These are phyloP conservation scores for Mesorhabditis sp. DNA, from an alignment of 2,888 invertebrate species.

Conservation along the genomic window DNA sequence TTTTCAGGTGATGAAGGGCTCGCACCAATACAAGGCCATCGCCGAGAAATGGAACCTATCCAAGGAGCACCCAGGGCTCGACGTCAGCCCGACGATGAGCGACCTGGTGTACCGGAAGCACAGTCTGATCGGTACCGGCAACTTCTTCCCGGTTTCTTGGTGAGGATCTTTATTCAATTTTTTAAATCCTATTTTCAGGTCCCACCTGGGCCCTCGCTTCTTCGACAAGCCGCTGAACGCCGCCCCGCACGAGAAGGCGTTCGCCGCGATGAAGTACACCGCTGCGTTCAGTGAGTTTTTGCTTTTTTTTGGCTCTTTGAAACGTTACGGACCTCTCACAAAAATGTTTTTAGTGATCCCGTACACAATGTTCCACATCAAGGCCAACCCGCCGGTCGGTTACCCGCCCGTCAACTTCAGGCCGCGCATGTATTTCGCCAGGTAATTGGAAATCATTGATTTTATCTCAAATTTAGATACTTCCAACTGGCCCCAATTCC, in stretches of 20 bases:
- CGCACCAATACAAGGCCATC: conserved; percentile 51
- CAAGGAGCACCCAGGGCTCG: conserved; percentile 54
- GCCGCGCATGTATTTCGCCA: conserved; percentile 30
- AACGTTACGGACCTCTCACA: too few species aligned
- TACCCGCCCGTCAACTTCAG: conserved; percentile 26
- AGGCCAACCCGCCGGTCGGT: conserved; percentile 33
- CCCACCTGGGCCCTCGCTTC: conserved; percentile 51
- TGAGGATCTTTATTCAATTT: neutral
- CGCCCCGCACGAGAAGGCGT: conserved; percentile 51
- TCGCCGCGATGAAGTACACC: conserved; percentile 51
- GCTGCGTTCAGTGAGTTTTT: conserved; percentile 38
- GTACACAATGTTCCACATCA: conserved; percentile 40
- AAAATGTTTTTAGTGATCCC: conserved; percentile 32
- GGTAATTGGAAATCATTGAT: conserved; percentile 9
- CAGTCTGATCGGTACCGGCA: neutral
- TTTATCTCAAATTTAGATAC: conserved; percentile 21
- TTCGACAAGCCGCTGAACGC: conserved; percentile 55
- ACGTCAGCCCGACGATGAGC: conserved; percentile 42
- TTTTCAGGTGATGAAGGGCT: conserved; percentile 37
- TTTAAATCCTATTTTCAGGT: conserved; percentile 24
- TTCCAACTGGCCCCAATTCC: conserved; percentile 37
- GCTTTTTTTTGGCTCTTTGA: too few species aligned
- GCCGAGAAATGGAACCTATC: conserved; percentile 46
- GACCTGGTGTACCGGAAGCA: conserved; percentile 28
- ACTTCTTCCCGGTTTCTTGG: neutral